A percentile compares a stretch with the other conserved stretches of the same genome.
These are phyloP conservation scores for Sycobia sp. DNA, from an alignment of 1,140 invertebrate species.

Conservation along the genomic window DNA sequence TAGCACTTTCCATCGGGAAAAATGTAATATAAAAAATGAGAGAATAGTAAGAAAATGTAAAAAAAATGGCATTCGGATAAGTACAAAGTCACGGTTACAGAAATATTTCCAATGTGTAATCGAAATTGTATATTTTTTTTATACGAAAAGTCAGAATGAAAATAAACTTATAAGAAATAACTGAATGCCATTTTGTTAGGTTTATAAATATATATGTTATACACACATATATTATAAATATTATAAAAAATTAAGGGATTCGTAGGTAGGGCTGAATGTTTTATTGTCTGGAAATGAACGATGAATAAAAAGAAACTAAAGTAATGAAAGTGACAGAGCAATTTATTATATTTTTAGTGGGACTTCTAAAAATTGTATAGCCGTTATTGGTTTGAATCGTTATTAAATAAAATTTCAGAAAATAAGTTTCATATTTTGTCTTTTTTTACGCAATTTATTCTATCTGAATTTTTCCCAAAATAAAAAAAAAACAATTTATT, in stretches of 20 bases:
- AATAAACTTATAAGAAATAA: constrained; percentile 55
- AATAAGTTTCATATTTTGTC: not conserved
- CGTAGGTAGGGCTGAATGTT: constrained; percentile 26
- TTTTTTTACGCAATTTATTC: constrained; percentile 17
- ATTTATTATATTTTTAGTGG: constrained; percentile 44
- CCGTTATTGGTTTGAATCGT: constrained; percentile 25
- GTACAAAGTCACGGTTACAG: constrained; percentile 59
- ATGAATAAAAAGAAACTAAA: constrained; percentile 39
- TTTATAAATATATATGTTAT: constrained; percentile 36
- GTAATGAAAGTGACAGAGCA: constrained; percentile 21
- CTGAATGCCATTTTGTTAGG: constrained; percentile 62
- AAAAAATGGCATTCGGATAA: constrained; percentile 62
- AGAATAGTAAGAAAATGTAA: constrained; percentile 12
- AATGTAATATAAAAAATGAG: constrained; percentile 54
- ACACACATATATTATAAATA: constrained; percentile 24
- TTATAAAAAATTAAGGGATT: constrained; percentile 17
- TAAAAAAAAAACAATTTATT: constrained; percentile 17
- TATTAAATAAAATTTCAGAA: constrained; percentile 28
- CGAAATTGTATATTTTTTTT: constrained; percentile 65
- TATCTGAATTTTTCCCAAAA: not conserved
- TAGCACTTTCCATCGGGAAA: constrained; percentile 46
- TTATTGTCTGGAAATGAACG: constrained; percentile 22
- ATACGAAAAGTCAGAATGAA: constrained; percentile 50
- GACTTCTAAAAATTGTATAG: constrained; percentile 51
- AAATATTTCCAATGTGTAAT: constrained; percentile 57